Base-by-base conservation (phyloP, 2,797 vertebrate genomes). In the Schizopygopsis pylzovi region DNA sequence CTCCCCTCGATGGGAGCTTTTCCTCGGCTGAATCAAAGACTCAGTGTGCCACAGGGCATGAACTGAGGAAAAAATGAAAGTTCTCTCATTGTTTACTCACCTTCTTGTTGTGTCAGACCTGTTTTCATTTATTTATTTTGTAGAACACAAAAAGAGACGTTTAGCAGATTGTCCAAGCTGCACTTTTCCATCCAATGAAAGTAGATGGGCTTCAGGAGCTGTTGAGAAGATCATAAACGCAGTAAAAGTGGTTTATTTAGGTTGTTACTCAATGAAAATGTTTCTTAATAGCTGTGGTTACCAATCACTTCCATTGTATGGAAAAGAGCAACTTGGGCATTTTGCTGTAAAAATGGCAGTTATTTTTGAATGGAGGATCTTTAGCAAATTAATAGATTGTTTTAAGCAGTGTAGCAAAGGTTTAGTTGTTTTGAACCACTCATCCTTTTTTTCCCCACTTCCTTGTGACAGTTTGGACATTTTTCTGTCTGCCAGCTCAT, bases 391-490 rank as follows among this genome's bases (percentile, higher is more conserved):
- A 45, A 45, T 63, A 28, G 20, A 16, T 45, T 16, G 65, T n/a
- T 95, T 96, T 96, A 94, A 95, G 92, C 89, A 79, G 91, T 80
- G 79, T 28, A 33, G 13, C 12, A 15, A n/a, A 82, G 6, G 18
- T 45, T 82, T 45, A 25, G 52, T 72, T 61, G 52, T 41, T 70
- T 52, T 3, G 1, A 52, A 71, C 13, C 33, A 18, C 47, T 54
- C 4, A 25, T 76, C 25, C 22, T 33, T 10, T 52, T 61, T 92
- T 93, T 90, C 93, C 33, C 93, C 93, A 91, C 92, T 91, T 91
- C 88, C 88, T 93, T 93, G 92, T 92, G 93, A 94, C 90, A 92
- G 93, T 95, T 95, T 90, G n/a, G 92, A 93, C 92, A 91, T 95
- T 54, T 76, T 75, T 75, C 59, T 77, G 84, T 89, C 87, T 82